Conservation (phyloP, 2,797 vertebrate species). For the Acropternis orthonyx region DNA sequence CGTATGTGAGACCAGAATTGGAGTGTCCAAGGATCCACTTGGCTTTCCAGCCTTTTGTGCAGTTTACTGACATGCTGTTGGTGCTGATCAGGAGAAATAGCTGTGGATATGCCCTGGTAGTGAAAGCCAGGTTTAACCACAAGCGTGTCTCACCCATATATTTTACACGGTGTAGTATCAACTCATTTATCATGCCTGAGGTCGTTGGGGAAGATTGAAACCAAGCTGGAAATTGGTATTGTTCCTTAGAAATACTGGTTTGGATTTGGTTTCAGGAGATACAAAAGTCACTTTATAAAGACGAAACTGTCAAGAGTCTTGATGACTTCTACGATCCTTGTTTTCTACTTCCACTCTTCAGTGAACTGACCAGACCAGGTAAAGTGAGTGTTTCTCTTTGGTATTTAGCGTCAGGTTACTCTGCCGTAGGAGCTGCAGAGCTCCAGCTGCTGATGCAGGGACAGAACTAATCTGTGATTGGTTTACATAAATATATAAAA, state of each 20-base stretch:
- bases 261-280: constrained; percentile 73
- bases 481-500: neutral
- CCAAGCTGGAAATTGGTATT: neutral
- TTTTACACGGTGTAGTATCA: neutral
- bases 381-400: neutral
- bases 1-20: neutral
- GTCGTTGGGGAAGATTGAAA: neutral
- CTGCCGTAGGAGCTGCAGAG: neutral
- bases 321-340: constrained; percentile 87
- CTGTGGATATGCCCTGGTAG: neutral
- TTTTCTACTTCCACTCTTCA: constrained; percentile 92
- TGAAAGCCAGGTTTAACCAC: neutral
- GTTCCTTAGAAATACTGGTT: neutral
- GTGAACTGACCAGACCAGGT: constrained; percentile 89
- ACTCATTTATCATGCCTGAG: neutral
- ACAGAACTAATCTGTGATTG: neutral
- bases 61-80: neutral
- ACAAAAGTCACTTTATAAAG: constrained; percentile 71
- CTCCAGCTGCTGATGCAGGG: neutral
- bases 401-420: neutral
- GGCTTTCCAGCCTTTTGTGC: neutral
- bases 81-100: neutral
- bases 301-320: constrained; percentile 63
- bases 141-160: neutral
- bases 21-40: neutral